Conservation (phyloP, 2,888 invertebrate species). For the Notodonta dromedarius region DNA sequence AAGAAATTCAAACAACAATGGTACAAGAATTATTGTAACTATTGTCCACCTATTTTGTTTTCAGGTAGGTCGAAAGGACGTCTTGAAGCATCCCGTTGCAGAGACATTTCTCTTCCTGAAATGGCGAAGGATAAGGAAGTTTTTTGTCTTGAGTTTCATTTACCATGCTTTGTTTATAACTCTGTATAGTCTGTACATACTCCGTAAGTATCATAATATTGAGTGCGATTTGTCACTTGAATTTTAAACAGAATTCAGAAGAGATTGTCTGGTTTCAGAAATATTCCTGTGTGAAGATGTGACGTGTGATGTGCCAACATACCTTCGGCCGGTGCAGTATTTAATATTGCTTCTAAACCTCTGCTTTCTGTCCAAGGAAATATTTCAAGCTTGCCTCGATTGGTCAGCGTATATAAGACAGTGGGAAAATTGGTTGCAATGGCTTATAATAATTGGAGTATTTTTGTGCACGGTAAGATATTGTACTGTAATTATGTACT, state of each 20-base stretch:
- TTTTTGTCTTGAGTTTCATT: constrained; percentile 90
- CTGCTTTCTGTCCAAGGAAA: constrained; percentile 88
- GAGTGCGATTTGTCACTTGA: background rate
- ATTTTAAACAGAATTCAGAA: background rate
- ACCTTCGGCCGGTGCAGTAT: constrained; percentile 81
- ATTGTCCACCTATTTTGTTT: constrained; percentile 8
- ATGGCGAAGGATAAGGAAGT: constrained; percentile 92
- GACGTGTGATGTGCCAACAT: constrained; percentile 68
- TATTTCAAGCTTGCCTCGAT: constrained; percentile 90
- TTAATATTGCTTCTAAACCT: constrained; percentile 86
- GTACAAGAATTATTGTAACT: background rate
- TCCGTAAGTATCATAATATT: constrained; percentile 75
- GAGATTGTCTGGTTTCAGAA: constrained; percentile 56
- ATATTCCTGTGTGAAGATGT: constrained; percentile 80
- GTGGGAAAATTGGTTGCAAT: constrained; percentile 94
- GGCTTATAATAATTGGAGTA: constrained; percentile 89
- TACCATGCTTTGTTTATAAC: constrained; percentile 91
- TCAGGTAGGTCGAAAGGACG: constrained; percentile 89
- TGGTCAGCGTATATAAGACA: constrained; percentile 89
- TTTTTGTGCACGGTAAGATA: constrained; percentile 86
- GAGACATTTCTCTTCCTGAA: constrained; percentile 93
- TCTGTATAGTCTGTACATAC: constrained; percentile 89
- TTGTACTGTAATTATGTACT: background rate
- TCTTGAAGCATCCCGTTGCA: constrained; percentile 92
- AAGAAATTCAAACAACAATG: too few species aligned